These are phyloP conservation scores for Lepidothrix coronata DNA, from an alignment of 2,113 vertebrate genomes.

Conservation along the genomic window DNA sequence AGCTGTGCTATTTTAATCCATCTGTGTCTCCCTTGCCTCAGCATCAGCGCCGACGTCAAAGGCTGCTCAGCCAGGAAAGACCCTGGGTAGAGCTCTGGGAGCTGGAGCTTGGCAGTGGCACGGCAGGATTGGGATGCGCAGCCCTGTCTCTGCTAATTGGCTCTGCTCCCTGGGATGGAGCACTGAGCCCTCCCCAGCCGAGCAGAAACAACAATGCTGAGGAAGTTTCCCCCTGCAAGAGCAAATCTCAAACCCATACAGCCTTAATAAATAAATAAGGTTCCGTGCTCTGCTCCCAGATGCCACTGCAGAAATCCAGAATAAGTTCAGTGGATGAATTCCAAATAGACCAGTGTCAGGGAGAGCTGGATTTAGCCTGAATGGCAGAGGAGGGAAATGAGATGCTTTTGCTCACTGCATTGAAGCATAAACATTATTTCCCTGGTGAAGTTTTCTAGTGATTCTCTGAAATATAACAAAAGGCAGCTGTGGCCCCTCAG, in stretches of 20 bases:
- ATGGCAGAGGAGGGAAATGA: constrained; percentile 33
- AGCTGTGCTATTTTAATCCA: constrained; percentile 38
- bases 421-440: constrained; percentile 20
- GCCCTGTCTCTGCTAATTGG: not conserved
- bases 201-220: not conserved
- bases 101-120: not conserved
- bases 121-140: not conserved
- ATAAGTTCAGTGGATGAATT: constrained; percentile 9
- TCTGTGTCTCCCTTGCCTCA: not conserved
- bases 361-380: not conserved
- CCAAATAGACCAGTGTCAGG: not conserved
- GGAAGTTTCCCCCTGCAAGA: not conserved
- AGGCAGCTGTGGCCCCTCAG: not conserved
- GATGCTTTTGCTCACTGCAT: not conserved
- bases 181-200: not conserved
- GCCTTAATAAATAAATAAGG: constrained; percentile 26
- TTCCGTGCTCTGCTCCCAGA: not conserved
- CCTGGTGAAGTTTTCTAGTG: not conserved
- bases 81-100: not conserved
- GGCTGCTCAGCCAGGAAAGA: constrained; percentile 10
- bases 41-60: not conserved
- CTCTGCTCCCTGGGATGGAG: not conserved
- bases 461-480: not conserved
- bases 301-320: not conserved
- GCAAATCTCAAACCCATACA: not conserved